Evolutionary conservation across 2,888 invertebrate species (phyloP), one percentile per base, ranked within the genome.

Genomic region (Cinara cedri): DNA sequence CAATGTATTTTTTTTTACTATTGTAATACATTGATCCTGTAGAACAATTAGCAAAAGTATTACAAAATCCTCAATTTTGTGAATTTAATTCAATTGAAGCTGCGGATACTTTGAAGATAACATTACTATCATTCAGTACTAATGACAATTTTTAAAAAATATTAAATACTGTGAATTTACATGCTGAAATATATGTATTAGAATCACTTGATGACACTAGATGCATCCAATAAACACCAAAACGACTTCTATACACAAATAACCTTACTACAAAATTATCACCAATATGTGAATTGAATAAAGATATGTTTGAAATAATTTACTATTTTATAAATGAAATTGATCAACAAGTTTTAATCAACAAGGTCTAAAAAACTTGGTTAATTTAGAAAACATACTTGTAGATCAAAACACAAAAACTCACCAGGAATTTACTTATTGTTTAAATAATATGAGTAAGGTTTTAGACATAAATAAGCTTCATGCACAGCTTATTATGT

Each of bases 291-390:
- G n/a, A 24, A 44, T 63, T 63, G 19, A 63, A 44, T 9, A 63
- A 63, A 42, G 63, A 63, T 42, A 63, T 63, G 16, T 44, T 63
- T 63, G 42, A 63, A 63, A 19, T 44, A 42, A 63, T 63, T 63
- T n/a, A 44, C 44, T 44, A 44, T 26, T 6, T 60, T 10, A 60
- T 24, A 8, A 60, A 24, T 60, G 24, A 24, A 24, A 60, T 60
- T 60, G 44, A 63, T 42, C 10, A 10, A 42, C 16, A n/a, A n/a
- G 44, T 19, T 63, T 42, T 44, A 63, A 63, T 63, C 63, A 63
- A 44, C 42, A 42, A 42, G 42, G 63, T 19, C 8, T 63, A 63
- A 42, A 63, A 63, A n/a, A n/a, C 21, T n/a, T 63, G 10, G 44
- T 6, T 44, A 4, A 63, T 44, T 11, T 63, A n/a, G n/a, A n/a